phyloP scores from a whole-genome alignment of 2,888 invertebrate genomes.

The Scrobipalpa atriplicella region DNA sequence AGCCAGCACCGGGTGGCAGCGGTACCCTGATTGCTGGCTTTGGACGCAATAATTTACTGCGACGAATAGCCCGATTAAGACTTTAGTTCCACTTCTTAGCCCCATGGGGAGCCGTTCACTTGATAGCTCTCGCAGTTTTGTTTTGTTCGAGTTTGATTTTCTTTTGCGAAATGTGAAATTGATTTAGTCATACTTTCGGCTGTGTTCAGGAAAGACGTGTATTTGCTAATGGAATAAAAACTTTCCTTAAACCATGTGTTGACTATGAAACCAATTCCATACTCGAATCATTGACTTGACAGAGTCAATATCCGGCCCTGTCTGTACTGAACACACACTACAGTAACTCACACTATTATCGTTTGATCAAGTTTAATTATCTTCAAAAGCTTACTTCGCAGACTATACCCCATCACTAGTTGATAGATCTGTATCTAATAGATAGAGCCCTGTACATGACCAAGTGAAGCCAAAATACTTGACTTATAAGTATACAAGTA shows the following conservation, averaged over 20 bases:
- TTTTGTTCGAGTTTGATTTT: constrained; percentile 2
- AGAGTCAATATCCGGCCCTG: constrained; percentile 3
- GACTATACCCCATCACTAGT: no score
- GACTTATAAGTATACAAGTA: no score
- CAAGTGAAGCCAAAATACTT: no score
- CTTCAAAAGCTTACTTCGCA: background rate
- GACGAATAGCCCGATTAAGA: constrained; percentile 56
- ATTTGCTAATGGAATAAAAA: no score
- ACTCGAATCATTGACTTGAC: constrained; percentile 1
- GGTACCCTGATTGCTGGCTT: constrained; percentile 56
- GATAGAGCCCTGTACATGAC: no score
- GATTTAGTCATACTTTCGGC: background rate
- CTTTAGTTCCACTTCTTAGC: constrained; percentile 39
- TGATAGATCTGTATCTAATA: no score
- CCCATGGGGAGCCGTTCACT: constrained; percentile 31
- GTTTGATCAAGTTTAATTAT: no score
- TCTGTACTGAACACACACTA: background rate
- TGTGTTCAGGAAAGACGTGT: no score
- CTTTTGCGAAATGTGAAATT: background rate
- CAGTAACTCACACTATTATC: no score
- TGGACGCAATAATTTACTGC: constrained; percentile 58
- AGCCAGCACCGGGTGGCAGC: constrained; percentile 44
- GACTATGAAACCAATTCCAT: background rate
- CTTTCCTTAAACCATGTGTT: no score
- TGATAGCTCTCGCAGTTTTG: constrained; percentile 19